Evolutionary conservation across 2,888 invertebrate species (phyloP), one percentile per base, ranked within the genome.

Genomic region (Sturmia bella): DNA sequence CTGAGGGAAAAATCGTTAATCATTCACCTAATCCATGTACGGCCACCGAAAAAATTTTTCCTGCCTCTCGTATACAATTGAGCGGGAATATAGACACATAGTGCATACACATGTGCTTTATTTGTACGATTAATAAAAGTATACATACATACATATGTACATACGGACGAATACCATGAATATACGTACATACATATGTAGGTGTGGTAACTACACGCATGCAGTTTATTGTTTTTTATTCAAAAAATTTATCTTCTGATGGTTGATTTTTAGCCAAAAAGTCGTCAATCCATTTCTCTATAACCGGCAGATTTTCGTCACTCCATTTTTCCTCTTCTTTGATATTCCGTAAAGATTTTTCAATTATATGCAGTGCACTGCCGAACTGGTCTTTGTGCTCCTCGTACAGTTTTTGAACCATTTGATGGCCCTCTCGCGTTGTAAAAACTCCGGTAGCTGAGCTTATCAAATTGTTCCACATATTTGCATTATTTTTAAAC

Each of bases 321-420:
- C 94, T 95, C 96, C 96, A 96, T 86, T 94, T 93, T 0, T 94
- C 94, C 87, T 95, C 95, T 85, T 95, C 94, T 84, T 94, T 93
- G 52, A 96, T 95, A 83, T 94, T 95, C 85, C 93, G 93, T 86
- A 95, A 90, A 0, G 95, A 94, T 84, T 94, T 94, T 86, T 94
- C 94, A 13, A 96, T 93, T 15, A 95, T 94, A 84, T 94, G 94
- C 83, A 95, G 94, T 0, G 95, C 95, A 4, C 94, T 94, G 0
- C 94, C 95, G 84, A 96, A 95, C 85, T 95, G 94, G 0, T 93
- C 94, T 84, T 93, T 92, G 57, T 93, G 93, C 19, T 92, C 92
- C 0, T 92, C 92, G 86, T 95, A 94, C 0, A 96, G 87, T 48
- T 93, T 92, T 1, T 93, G 92, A 0, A 96, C 95, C 91, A 94